Base-by-base conservation (phyloP, 2,888 invertebrate species). In the Pyrrhosoma nymphula region DNA sequence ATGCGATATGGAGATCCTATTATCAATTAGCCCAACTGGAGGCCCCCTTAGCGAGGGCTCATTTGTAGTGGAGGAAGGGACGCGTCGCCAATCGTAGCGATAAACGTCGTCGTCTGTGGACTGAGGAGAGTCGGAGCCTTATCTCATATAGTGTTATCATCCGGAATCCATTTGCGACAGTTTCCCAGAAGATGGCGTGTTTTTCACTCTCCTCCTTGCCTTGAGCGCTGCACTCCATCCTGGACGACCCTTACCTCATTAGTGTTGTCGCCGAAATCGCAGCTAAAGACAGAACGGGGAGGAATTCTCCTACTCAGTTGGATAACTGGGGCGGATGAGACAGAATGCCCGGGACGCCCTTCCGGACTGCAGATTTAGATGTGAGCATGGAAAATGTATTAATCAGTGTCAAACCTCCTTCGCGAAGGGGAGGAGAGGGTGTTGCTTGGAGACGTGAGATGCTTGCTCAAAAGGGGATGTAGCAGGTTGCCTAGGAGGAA, bases 131-230 rank as follows among this genome's bases (percentile, higher is more conserved):
- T 35, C 23, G 82, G 69, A 69, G 2, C 82, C 82, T 82, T 82
- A 82, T 82, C 82, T 82, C 82, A 0, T 82, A 35, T 82, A 18
- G 30, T 14, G 18, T 35, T 82, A 82, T 82, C 82, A 82, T 35
- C 82, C 82, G 82, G 35, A 82, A 82, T 82, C 30, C 82, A 82
- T 82, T 82, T 35, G 82, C 35, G 82, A 35, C 82, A 82, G 30
- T 35, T 82, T 82, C 82, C 30, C 82, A 26, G 35, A 14, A n/a
- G 82, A 35, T 35, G 35, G 30, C 82, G 35, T 35, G 23, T 35
- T 82, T 82, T 82, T 35, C 47, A 2, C 47, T 47, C 47, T 47
- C 47, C 47, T 8, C 47, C 47, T 16, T 82, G 16, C 10, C 35
- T 3, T 1, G 60, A 30, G 35, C 82, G 14, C 47, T 35, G 30